phyloP scores from a whole-genome alignment of 2,113 vertebrate species.

The Oxyura jamaicensis region DNA sequence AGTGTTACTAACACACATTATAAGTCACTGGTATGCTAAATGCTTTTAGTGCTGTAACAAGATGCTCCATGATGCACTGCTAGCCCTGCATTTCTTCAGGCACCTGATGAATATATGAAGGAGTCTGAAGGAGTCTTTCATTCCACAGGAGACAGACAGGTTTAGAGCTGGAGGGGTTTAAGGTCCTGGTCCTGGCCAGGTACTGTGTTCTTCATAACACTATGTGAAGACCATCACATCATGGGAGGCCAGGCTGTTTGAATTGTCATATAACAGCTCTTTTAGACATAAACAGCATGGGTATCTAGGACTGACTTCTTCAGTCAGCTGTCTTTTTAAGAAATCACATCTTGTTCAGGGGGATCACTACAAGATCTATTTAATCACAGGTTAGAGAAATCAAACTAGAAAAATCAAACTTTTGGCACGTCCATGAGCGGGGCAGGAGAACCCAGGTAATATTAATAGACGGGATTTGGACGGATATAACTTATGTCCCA shows the following conservation, averaged over 20 bases:
- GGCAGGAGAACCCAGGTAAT: neutral
- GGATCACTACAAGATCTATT: neutral
- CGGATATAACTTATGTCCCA: neutral
- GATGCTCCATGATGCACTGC: neutral
- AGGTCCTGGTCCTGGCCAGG: neutral
- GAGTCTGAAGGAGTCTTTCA: neutral
- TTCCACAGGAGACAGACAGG: neutral
- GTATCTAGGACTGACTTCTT: neutral
- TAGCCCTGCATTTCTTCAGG: neutral
- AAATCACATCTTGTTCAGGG: neutral
- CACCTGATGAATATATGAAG: neutral
- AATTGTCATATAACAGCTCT: neutral
- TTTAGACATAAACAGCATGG: neutral
- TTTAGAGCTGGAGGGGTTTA: neutral
- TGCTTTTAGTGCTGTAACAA: neutral
- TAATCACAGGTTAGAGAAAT: neutral
- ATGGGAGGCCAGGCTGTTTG: neutral
- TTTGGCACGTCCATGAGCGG: neutral
- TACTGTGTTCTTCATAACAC: neutral
- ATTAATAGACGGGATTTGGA: neutral
- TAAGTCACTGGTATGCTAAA: fast-evolving
- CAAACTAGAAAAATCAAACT: neutral
- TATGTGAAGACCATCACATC: neutral
- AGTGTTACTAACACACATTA: neutral
- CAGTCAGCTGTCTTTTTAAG: neutral